phyloP scores from a whole-genome alignment of 2,113 vertebrate species.

The Hipposideros armiger region DNA sequence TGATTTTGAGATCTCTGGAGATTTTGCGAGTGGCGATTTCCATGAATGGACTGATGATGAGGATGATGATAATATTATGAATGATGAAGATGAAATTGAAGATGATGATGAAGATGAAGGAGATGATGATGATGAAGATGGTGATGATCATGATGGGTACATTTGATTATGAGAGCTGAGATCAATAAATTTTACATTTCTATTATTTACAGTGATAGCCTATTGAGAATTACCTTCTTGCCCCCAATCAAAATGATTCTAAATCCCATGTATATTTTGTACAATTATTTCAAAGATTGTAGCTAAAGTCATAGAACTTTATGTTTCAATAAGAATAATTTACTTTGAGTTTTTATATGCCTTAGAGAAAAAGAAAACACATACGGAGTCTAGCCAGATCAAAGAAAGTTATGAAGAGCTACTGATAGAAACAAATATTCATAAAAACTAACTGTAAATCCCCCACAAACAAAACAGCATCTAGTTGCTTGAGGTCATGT shows the following conservation, averaged over 20 bases:
- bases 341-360: slow-evolving; percentile 87
- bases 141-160: slow-evolving; percentile 93
- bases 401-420: slow-evolving; percentile 75
- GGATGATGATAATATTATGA: slow-evolving; percentile 88
- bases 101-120: slow-evolving; percentile 94
- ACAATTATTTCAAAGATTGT: slow-evolving; percentile 90
- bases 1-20: slow-evolving; percentile 94
- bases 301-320: slow-evolving; percentile 86
- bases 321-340: slow-evolving; percentile 87
- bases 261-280: slow-evolving; percentile 94
- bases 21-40: slow-evolving; percentile 95
- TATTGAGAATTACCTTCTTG: slow-evolving; percentile 88
- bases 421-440: slow-evolving; percentile 65
- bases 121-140: slow-evolving; percentile 92
- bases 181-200: slow-evolving; percentile 90
- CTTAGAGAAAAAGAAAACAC: slow-evolving; percentile 83
- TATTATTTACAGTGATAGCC: slow-evolving; percentile 86
- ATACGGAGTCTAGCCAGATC: slow-evolving; percentile 79
- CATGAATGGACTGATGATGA: slow-evolving; percentile 92
- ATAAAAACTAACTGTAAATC: slow-evolving; percentile 68
- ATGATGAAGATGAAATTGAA: slow-evolving; percentile 93
- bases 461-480: slow-evolving; percentile 16
- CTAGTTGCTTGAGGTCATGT: slow-evolving; percentile 54
- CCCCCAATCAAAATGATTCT: slow-evolving; percentile 90
- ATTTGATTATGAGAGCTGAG: slow-evolving; percentile 90